Evolutionary conservation across 1,140 invertebrate species (phyloP).

Genomic region (Prorops nasuta): DNA sequence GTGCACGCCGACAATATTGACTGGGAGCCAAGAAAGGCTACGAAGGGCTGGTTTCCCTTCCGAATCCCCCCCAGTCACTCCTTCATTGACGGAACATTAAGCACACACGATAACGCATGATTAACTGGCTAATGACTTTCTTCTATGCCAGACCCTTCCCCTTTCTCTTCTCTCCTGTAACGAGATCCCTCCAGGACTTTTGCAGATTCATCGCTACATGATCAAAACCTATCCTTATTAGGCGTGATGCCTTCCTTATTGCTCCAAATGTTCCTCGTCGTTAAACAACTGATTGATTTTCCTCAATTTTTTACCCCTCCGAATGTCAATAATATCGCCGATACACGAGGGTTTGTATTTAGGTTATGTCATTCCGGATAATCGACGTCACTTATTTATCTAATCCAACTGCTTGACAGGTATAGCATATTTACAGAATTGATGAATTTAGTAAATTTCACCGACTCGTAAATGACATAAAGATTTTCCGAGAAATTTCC

Average conservation of each 20-base stretch:
- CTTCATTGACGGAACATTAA: constrained; percentile 57
- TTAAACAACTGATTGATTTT: constrained; percentile 25
- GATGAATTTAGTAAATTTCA: too few species aligned
- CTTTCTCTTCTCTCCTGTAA: not conserved
- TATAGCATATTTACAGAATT: too few species aligned
- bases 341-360: too few species aligned
- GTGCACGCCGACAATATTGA: constrained; percentile 49
- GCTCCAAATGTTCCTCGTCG: too few species aligned
- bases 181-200: constrained; percentile 7
- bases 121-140: constrained; percentile 55
- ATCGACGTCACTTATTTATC: too few species aligned
- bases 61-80: constrained; percentile 44
- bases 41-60: constrained; percentile 21
- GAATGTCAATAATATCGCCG: too few species aligned
- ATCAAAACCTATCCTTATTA: not conserved
- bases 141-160: constrained; percentile 13
- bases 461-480: too few species aligned
- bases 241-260: not conserved
- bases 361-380: too few species aligned
- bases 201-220: constrained; percentile 19
- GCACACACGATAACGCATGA: constrained; percentile 57
- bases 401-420: too few species aligned
- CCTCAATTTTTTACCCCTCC: too few species aligned
- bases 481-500: too few species aligned
- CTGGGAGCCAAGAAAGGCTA: constrained; percentile 41